These are phyloP conservation scores for Torymus tubicola DNA, from an alignment of 2,888 invertebrate species.

Conservation along the genomic window DNA sequence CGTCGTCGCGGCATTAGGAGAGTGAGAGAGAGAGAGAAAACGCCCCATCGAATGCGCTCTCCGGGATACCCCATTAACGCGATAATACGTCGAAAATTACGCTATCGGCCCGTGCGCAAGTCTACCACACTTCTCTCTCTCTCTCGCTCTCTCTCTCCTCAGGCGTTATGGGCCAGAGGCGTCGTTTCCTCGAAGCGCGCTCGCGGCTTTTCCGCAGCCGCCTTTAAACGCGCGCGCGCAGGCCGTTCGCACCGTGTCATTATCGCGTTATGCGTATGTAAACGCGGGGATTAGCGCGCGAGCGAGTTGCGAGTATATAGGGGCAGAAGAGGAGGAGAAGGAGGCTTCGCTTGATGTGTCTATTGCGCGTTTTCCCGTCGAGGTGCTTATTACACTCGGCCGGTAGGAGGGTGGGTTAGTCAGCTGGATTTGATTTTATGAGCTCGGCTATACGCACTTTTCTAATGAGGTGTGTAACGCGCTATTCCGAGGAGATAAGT, in stretches of 20 bases:
- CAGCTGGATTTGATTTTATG: constrained; percentile 5
- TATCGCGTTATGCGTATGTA: constrained; percentile 52
- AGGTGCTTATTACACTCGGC: neutral
- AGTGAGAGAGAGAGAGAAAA: no score
- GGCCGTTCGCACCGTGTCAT: constrained; percentile 22
- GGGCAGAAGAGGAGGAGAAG: neutral
- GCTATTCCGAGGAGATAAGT: neutral
- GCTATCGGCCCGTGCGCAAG: constrained; percentile 2
- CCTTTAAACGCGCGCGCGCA: neutral
- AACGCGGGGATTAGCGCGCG: constrained; percentile 33
- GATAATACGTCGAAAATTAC: constrained; percentile 62
- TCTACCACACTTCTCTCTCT: no score
- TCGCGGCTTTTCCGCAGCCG: neutral
- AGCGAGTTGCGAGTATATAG: neutral
- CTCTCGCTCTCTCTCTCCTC: no score
- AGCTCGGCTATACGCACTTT: neutral
- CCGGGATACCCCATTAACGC: constrained; percentile 59
- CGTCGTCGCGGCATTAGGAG: constrained; percentile 41
- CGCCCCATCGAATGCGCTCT: constrained; percentile 17
- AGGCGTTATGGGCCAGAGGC: neutral
- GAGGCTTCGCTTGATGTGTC: constrained; percentile 16
- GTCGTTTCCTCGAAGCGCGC: constrained; percentile 5
- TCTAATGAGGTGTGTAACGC: neutral
- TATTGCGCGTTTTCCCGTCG: constrained; percentile 1
- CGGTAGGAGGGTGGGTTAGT: no score